Percentiles rank a stretch among this genome's conserved stretches.
These are phyloP conservation scores for Acanthopagrus latus DNA, from an alignment of 2,797 vertebrate species.

Conservation along the genomic window DNA sequence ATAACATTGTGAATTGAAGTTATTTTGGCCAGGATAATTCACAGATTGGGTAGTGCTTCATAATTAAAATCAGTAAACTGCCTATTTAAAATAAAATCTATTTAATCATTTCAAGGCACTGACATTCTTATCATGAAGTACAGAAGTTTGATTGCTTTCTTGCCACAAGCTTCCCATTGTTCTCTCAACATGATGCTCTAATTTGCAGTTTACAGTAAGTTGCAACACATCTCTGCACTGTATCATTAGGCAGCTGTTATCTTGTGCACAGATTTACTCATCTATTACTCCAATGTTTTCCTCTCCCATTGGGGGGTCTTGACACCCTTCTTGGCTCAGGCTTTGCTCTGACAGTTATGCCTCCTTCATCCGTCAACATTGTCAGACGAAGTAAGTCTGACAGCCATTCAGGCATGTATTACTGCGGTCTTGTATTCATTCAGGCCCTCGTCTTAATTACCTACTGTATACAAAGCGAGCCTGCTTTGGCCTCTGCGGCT, in stretches of 20 bases:
- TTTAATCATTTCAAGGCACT: no score
- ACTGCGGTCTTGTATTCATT: constrained; percentile 68
- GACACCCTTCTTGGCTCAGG: constrained; percentile 52
- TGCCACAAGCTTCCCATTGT: neutral
- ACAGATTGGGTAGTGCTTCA: no score
- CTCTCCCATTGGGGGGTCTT: constrained; percentile 28
- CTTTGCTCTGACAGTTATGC: constrained; percentile 58
- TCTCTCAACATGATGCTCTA: neutral
- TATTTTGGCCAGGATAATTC: no score
- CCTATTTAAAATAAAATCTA: no score
- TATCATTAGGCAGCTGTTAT: constrained; percentile 12
- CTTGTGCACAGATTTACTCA: constrained; percentile 35
- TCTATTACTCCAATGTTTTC: constrained; percentile 32
- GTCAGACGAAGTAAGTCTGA: constrained; percentile 59
- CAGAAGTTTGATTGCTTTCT: neutral
- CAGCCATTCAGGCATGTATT: constrained; percentile 61
- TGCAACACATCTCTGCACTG: neutral
- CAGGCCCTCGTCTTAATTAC: constrained; percentile 78
- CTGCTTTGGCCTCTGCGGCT: constrained; percentile 43
- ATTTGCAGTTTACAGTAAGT: neutral
- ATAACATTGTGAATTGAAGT: no score
- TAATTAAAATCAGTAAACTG: no score
- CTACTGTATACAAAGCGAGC: constrained; percentile 30
- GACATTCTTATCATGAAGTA: no score
- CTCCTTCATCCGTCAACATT: constrained; percentile 55